Evolutionary conservation across 2,797 vertebrate species (phyloP).

Genomic region (Dendrocincla tyrannina): DNA sequence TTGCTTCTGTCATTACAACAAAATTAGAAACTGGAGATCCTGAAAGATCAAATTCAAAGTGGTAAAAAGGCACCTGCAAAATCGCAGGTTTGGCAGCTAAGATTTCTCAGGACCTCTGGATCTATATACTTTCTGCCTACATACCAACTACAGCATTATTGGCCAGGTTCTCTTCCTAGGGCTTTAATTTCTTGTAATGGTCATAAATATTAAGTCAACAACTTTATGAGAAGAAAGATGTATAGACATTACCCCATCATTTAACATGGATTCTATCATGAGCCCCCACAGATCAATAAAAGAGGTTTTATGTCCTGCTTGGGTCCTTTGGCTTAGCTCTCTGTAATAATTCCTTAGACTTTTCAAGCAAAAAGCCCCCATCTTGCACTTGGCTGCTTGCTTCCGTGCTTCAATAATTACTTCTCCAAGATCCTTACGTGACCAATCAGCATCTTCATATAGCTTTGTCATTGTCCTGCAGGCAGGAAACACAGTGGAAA

Average conservation of each 20-base stretch:
- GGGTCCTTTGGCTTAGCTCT: slow-evolving; percentile 74
- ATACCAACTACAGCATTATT: neutral
- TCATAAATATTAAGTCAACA: neutral
- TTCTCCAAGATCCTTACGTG: slow-evolving; percentile 76
- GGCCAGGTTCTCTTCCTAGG: neutral
- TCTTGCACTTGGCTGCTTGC: slow-evolving; percentile 76
- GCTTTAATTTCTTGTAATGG: neutral
- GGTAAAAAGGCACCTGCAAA: neutral
- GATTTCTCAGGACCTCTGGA: neutral
- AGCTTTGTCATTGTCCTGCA: slow-evolving; percentile 82
- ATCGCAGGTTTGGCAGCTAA: neutral
- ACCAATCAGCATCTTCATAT: slow-evolving; percentile 84
- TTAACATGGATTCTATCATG: slow-evolving; percentile 79
- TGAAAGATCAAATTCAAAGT: neutral
- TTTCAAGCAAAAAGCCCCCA: slow-evolving; percentile 70
- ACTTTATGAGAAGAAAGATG: neutral
- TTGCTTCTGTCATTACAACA: neutral
- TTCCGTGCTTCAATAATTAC: slow-evolving; percentile 69
- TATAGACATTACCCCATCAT: slow-evolving; percentile 76
- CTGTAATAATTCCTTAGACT: slow-evolving; percentile 75
- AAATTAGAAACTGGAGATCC: neutral
- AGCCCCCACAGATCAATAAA: slow-evolving; percentile 84
- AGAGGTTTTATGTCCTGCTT: slow-evolving; percentile 78
- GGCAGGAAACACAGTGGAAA: neutral
- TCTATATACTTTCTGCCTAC: neutral